Evolutionary conservation across 2,113 vertebrate genomes (phyloP).

Genomic region (Corydoras sp.): DNA sequence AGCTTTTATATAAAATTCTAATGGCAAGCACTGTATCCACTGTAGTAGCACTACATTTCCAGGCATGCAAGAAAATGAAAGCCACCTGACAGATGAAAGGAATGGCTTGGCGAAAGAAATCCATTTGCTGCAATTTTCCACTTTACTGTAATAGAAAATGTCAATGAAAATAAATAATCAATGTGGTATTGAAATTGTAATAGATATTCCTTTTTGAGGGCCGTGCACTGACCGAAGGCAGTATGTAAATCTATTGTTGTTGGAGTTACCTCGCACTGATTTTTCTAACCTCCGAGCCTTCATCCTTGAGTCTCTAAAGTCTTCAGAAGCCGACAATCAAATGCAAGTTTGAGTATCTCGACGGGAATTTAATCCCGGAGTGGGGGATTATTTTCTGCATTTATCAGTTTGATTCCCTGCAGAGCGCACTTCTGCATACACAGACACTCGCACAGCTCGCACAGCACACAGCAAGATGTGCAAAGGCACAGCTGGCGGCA

Average conservation of each 20-base stretch:
- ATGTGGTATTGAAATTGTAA: background rate
- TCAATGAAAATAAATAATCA: constrained; percentile 1
- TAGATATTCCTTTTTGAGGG: background rate
- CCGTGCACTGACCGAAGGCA: background rate
- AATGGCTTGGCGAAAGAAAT: background rate
- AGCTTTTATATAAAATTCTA: background rate
- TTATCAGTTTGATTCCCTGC: constrained; percentile 15
- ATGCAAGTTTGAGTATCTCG: background rate
- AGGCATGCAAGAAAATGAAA: background rate
- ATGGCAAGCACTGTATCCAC: background rate
- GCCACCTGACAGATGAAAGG: background rate
- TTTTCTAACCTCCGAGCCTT: background rate
- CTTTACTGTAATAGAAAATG: background rate
- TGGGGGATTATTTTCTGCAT: constrained; percentile 17
- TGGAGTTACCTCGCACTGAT: background rate
- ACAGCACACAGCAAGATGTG: constrained; percentile 12
- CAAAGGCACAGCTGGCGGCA: background rate
- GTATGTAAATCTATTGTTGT: background rate
- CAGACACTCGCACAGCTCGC: constrained; percentile 8
- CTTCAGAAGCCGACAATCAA: background rate
- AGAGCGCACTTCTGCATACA: background rate
- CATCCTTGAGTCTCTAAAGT: background rate
- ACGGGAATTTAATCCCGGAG: constrained; percentile 10
- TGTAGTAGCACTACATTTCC: background rate
- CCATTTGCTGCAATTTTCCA: background rate